Base-by-base conservation (phyloP, 2,888 invertebrate genomes). In the Terebella lapidaria region DNA sequence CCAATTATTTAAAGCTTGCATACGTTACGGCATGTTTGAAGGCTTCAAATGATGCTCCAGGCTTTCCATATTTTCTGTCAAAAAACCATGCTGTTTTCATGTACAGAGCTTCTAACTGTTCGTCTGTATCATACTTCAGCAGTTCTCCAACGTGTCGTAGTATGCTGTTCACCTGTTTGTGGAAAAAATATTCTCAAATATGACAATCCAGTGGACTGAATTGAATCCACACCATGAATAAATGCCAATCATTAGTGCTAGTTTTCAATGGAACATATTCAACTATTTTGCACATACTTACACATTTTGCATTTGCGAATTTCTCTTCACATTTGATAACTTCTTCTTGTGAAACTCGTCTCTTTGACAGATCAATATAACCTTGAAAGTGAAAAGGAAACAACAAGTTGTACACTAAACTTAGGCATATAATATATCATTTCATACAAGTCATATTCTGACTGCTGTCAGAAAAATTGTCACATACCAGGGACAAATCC, bases 361-460 rank as follows among this genome's bases (percentile, higher is more conserved):
- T 87, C 84, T 99, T 99, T 65, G 97, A 99, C 73, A 99, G 86
- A 87, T 99, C 99, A 81, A 99, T 99, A 81, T 99, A 99, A 75
- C 92, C 92, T 92, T 79, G 3, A 81, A 35, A 15, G 29, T 20
- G 26, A 57, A n/a, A 3, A 54, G n/a, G 42, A 35, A 35, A 35
- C n/a, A 35, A 35, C n/a, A 27, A 29, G n/a, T 15, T 28, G n/a
- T 54, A 54, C 54, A 26, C 54, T 18, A 18, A 5, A 49, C n/a
- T n/a, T n/a, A n/a, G n/a, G n/a, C n/a, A n/a, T n/a, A n/a, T n/a
- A n/a, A n/a, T n/a, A n/a, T n/a, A n/a, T n/a, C n/a, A n/a, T n/a
- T n/a, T n/a, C n/a, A n/a, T n/a, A n/a, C n/a, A n/a, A n/a, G n/a
- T n/a, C n/a, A n/a, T n/a, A n/a, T n/a, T n/a, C n/a, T n/a, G n/a